phyloP scores from a whole-genome alignment of 2,797 vertebrate species.

The Leptoclinus maculatus region DNA sequence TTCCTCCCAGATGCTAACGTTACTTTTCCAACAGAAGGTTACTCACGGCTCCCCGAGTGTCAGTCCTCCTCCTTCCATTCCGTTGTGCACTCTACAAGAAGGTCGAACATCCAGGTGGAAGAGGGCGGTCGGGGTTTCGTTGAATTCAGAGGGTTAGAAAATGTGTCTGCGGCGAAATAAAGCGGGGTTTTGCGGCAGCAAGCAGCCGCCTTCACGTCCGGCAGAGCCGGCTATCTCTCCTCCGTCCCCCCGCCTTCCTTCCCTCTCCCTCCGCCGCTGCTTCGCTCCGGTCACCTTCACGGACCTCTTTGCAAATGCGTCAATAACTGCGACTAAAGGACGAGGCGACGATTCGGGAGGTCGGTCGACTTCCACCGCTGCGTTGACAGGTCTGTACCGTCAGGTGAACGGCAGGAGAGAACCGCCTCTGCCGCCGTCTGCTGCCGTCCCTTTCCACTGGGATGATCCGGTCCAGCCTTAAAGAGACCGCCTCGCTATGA shows the following conservation, averaged over 20 bases:
- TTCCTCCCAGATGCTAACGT: slow-evolving; percentile 7
- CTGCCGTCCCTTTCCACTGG: slow-evolving; percentile 10
- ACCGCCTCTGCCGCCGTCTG: slow-evolving; percentile 17
- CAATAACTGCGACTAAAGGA: background rate
- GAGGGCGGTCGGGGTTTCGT: too few species aligned
- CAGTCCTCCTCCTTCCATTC: slow-evolving; percentile 46
- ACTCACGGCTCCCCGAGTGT: slow-evolving; percentile 35
- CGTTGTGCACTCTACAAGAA: slow-evolving; percentile 24
- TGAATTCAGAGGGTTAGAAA: background rate
- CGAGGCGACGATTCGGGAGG: background rate
- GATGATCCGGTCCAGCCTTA: slow-evolving; percentile 53
- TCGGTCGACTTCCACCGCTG: background rate
- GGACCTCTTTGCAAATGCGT: background rate
- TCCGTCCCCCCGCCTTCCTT: background rate
- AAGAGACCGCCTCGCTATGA: slow-evolving; percentile 45
- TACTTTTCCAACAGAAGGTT: slow-evolving; percentile 41
- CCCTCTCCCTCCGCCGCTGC: background rate
- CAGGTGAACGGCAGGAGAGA: background rate
- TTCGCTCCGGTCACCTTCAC: background rate
- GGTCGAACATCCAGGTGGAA: slow-evolving; percentile 3
- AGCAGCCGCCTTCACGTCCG: slow-evolving; percentile 31
- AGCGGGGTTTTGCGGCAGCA: background rate
- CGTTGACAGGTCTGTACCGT: background rate
- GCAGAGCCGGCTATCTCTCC: slow-evolving; percentile 8
- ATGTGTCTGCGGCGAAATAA: background rate